These are phyloP conservation scores for Dasypolia templi DNA, from an alignment of 2,888 invertebrate species.

Conservation along the genomic window DNA sequence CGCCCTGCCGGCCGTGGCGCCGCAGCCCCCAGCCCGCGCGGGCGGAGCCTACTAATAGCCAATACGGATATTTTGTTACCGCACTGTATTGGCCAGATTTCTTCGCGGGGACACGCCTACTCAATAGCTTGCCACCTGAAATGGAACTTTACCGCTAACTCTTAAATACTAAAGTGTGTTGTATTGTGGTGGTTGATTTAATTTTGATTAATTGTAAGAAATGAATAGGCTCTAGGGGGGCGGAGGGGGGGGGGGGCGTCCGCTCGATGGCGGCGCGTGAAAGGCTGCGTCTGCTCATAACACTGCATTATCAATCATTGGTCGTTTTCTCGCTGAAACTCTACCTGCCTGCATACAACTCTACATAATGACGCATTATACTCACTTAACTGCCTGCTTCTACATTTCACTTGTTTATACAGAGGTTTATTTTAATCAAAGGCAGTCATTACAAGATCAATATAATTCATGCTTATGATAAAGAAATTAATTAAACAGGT, in stretches of 20 bases:
- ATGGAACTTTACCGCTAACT: constrained; percentile 69
- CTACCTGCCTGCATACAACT: constrained; percentile 50
- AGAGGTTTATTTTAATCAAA: constrained; percentile 17
- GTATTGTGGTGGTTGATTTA: constrained; percentile 81
- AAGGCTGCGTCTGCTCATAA: constrained; percentile 70
- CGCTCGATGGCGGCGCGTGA: constrained; percentile 46
- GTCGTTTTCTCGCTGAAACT: constrained; percentile 60
- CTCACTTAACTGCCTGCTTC: constrained; percentile 9
- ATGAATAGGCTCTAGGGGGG: constrained; percentile 83
- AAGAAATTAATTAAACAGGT: not conserved
- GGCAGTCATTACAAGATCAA: constrained; percentile 15
- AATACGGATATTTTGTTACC: constrained; percentile 91
- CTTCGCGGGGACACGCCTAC: constrained; percentile 88
- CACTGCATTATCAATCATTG: constrained; percentile 78
- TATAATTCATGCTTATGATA: constrained; percentile 6
- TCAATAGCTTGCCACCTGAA: constrained; percentile 70
- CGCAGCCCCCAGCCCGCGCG: constrained; percentile 76
- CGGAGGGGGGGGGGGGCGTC: constrained; percentile 23
- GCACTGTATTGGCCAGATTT: constrained; percentile 92
- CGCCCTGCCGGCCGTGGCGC: constrained; percentile 65
- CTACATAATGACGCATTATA: constrained; percentile 44
- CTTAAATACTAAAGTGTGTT: constrained; percentile 74
- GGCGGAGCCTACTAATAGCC: constrained; percentile 90
- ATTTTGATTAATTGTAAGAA: constrained; percentile 90
- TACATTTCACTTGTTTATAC: constrained; percentile 14